Evolutionary conservation across 2,797 vertebrate genomes (phyloP).

Genomic region (Antrozous pallidus): DNA sequence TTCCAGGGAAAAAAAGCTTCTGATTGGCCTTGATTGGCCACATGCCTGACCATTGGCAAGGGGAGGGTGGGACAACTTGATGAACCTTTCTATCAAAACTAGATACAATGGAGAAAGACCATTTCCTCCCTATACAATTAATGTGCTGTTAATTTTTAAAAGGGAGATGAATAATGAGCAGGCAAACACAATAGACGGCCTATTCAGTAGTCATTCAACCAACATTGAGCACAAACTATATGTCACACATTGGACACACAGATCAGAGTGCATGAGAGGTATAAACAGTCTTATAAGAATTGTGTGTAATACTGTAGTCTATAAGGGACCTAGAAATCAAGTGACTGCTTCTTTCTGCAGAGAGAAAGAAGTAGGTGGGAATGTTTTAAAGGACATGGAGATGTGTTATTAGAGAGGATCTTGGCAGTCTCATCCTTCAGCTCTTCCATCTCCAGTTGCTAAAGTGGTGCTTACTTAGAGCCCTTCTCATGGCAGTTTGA

Average conservation of each 20-base stretch:
- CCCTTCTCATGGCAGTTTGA: background rate
- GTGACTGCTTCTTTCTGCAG: background rate
- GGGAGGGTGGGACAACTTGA: background rate
- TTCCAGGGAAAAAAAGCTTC: background rate
- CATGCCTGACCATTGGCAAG: background rate
- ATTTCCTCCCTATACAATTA: background rate
- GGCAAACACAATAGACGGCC: background rate
- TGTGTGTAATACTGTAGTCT: background rate
- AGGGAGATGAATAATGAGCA: background rate
- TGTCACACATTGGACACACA: background rate
- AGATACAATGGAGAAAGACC: background rate
- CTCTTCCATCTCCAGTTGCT: background rate
- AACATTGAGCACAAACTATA: background rate
- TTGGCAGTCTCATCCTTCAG: background rate
- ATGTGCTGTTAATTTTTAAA: background rate
- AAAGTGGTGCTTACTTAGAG: background rate
- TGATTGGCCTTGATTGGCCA: background rate
- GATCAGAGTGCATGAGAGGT: too few species aligned
- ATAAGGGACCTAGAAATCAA: background rate
- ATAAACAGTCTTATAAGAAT: background rate
- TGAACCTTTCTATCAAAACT: background rate
- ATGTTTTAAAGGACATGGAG: background rate
- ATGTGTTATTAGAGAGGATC: background rate
- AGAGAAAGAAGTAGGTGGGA: background rate
- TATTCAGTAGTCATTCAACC: background rate